Conservation (phyloP, 2,888 invertebrate species). For the Chrysotoxum bicinctum region DNA sequence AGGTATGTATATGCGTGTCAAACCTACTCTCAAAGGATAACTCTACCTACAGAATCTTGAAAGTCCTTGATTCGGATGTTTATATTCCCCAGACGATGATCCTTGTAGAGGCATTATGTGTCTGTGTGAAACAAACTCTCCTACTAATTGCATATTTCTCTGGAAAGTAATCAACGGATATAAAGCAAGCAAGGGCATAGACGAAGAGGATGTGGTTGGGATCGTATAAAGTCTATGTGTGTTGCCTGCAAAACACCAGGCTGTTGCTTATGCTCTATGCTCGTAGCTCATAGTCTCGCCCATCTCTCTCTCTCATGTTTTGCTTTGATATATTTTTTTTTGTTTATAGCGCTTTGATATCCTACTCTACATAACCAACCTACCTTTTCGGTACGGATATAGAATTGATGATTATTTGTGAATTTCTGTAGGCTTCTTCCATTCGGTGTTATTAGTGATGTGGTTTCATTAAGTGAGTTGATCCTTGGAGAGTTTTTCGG, state of each 20-base stretch:
- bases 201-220: neutral
- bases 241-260: slow-evolving; percentile 15
- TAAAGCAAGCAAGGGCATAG: slow-evolving; percentile 61
- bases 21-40: slow-evolving; percentile 23
- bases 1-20: neutral
- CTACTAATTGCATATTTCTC: slow-evolving; percentile 62
- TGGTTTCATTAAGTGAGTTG: slow-evolving; percentile 62
- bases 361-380: neutral
- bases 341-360: slow-evolving; percentile 38
- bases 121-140: slow-evolving; percentile 14
- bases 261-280: slow-evolving; percentile 39
- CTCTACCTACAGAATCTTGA: slow-evolving; percentile 38
- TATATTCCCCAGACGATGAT: slow-evolving; percentile 45
- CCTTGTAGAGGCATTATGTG: neutral
- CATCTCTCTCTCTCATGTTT: slow-evolving; percentile 9
- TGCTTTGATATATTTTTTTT: slow-evolving; percentile 21
- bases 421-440: slow-evolving; percentile 52
- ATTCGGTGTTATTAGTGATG: slow-evolving; percentile 64
- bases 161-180: slow-evolving; percentile 67
- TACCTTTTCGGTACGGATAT: slow-evolving; percentile 24
- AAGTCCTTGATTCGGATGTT: slow-evolving; percentile 46
- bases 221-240: neutral
- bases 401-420: slow-evolving; percentile 68
- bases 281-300: neutral
- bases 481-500: slow-evolving; percentile 40